Conservation (phyloP, 2,797 vertebrate genomes). For the Anolis apletophallus region DNA sequence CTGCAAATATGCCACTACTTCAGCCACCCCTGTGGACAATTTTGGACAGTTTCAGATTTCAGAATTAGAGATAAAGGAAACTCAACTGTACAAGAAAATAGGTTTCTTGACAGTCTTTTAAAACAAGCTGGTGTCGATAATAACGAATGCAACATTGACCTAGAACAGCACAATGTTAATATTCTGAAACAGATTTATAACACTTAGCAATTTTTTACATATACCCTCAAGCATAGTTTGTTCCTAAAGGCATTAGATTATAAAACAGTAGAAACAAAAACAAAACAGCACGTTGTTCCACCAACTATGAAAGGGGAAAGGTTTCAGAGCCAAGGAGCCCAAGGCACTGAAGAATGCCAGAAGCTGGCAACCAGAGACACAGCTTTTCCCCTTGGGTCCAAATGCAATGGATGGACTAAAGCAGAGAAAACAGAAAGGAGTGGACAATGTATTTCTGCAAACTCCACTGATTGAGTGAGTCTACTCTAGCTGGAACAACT, state of each 20-base stretch:
- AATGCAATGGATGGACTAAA: too few relatives aligned
- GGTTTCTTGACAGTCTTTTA: background rate
- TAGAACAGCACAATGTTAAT: conserved; percentile 26
- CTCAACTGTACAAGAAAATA: background rate
- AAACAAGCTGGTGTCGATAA: background rate
- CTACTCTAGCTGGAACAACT: too few relatives aligned
- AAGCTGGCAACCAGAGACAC: background rate
- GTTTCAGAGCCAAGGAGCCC: background rate
- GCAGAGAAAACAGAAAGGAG: too few relatives aligned
- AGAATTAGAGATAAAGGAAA: too few relatives aligned
- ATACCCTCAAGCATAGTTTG: background rate
- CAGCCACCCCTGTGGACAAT: too few relatives aligned
- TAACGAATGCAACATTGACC: background rate
- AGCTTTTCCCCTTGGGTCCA: background rate
- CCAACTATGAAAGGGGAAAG: background rate
- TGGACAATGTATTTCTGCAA: too few relatives aligned
- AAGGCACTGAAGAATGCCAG: too few relatives aligned
- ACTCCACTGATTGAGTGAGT: too few relatives aligned
- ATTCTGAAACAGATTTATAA: conserved; percentile 2
- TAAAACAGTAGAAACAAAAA: background rate
- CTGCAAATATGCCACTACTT: too few relatives aligned
- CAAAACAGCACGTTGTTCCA: background rate
- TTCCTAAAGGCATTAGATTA: conserved; percentile 14
- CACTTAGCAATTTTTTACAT: conserved; percentile 21
- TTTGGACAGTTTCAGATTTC: too few relatives aligned